Base-by-base conservation (phyloP, 2,888 invertebrate genomes). In the Liopterus haemorrhoidalis region DNA sequence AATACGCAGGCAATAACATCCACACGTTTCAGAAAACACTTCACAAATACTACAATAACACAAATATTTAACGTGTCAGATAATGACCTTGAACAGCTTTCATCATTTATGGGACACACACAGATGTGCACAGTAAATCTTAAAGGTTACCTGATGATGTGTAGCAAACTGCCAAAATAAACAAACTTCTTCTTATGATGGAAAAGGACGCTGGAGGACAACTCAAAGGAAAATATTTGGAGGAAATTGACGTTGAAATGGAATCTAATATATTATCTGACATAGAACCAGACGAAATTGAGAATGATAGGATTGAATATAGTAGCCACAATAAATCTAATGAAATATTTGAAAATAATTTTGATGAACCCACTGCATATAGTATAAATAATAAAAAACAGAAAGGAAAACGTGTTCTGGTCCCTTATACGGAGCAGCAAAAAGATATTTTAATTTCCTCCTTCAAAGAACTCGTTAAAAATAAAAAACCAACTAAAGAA, bases 41-140 rank as follows among this genome's bases (percentile, higher is more conserved):
- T 60, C 15, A n/a, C n/a, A n/a, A n/a, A n/a, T n/a, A 57, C 57
- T 6, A 59, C 58, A 2, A 37, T 59, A 35, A 50, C 57, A 4
- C 57, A 59, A 49, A 5, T 57, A 15, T 54, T 59, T 42, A 51
- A 53, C 28, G 49, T 57, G 50, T 28, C 48, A 5, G 52, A 54
- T 2, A 55, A 37, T 32, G 58, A 57, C 35, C 40, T 59, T 1
- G 59, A 57, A 38, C 56, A 58, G 42, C 25, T 57, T 11, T 50
- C 58, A 8, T 46, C 42, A 2, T 58, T 57, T 50, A 58, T 58
- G 56, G 57, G 58, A 1, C 56, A 58, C 25, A 51, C 52, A 3
- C 11, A 18, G 49, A 43, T 14, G 46, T 51, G 6, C 54, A 56
- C 40, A 50, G 37, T 39, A 31, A 31, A 5, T 35, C 24, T 6